phyloP scores from a whole-genome alignment of 2,888 invertebrate genomes.

The Drosophila atripex region DNA sequence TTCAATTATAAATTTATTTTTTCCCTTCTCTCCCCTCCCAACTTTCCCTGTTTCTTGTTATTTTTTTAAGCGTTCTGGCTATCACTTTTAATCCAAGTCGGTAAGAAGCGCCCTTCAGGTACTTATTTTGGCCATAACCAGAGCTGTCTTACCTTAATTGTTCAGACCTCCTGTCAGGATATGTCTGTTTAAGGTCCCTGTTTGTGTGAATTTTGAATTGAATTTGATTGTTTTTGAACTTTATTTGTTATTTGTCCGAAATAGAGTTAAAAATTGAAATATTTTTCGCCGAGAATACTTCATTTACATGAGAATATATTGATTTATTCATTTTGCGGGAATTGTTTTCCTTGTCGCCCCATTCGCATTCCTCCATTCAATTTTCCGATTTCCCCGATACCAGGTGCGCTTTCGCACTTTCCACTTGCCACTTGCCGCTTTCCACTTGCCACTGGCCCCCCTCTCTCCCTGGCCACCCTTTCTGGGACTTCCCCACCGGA shows the following conservation, averaged over 20 bases:
- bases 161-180: conserved; percentile 16
- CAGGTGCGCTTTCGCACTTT: conserved; percentile 10
- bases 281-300: not conserved
- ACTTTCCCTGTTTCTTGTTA: conserved; percentile 5
- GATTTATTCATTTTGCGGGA: conserved; percentile 6
- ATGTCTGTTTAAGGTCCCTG: not conserved
- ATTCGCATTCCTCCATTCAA: conserved; percentile 36
- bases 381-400: conserved; percentile 20
- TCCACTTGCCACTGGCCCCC: not conserved
- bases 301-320: conserved; percentile 1
- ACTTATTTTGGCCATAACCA: not conserved
- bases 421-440: too few species aligned
- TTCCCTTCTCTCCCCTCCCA: conserved; percentile 31
- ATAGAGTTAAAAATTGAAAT: too few species aligned
- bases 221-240: too few species aligned
- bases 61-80: conserved; percentile 36
- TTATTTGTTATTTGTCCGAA: too few species aligned
- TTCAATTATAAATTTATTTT: conserved; percentile 74
- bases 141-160: conserved; percentile 1
- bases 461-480: not conserved
- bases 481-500: conserved; percentile 5
- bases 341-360: conserved; percentile 24
- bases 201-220: not conserved
- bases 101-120: conserved; percentile 51
- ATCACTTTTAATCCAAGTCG: conserved; percentile 71